Conservation (phyloP, 2,113 vertebrate species). For the Gallinago undulata region DNA sequence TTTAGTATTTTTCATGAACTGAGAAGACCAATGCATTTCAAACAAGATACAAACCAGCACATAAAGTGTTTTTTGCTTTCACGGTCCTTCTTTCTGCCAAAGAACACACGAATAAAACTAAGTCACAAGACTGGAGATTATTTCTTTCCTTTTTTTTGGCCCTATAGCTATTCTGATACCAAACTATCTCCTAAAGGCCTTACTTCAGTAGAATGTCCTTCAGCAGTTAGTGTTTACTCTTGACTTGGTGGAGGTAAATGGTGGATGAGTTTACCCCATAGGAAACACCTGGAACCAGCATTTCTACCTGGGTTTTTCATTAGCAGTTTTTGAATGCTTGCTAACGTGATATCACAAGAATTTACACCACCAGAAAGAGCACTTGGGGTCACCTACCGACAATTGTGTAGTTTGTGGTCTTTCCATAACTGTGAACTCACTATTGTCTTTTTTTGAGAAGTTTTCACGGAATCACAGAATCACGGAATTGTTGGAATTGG, state of each 20-base stretch:
- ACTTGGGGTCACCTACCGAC: not conserved
- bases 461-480: not conserved
- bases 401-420: not conserved
- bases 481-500: no score
- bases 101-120: not conserved
- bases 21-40: conserved; percentile 12
- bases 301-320: not conserved
- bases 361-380: not conserved
- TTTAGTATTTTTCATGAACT: conserved; percentile 29
- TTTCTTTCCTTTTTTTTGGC: not conserved
- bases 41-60: not conserved
- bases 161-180: not conserved
- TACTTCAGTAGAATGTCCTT: not conserved
- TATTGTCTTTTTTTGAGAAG: not conserved
- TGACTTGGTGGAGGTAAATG: not conserved
- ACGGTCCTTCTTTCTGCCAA: not conserved
- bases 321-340: not conserved
- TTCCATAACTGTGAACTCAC: not conserved
- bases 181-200: not conserved
- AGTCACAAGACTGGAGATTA: not conserved
- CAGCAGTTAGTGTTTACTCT: not conserved
- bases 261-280: not conserved
- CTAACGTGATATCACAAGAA: not conserved
- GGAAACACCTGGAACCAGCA: not conserved
- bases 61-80: not conserved